These are phyloP conservation scores for Orchesella cincta DNA, from an alignment of 1,140 invertebrate genomes.

Conservation along the genomic window DNA sequence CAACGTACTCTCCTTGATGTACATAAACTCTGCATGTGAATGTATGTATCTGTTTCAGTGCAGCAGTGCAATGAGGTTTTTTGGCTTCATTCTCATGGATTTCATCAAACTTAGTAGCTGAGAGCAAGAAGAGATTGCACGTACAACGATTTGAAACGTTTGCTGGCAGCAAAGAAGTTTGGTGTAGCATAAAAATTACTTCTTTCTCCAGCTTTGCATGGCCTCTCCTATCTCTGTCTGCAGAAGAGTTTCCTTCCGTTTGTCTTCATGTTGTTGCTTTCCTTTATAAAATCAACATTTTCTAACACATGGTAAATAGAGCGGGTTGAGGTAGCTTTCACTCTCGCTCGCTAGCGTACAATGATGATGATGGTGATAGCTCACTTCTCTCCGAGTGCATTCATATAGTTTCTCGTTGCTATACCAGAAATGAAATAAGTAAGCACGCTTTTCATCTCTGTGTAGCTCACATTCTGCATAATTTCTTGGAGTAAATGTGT, in stretches of 20 bases:
- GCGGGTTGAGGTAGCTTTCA: no score
- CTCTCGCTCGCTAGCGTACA: not conserved
- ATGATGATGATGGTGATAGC: no score
- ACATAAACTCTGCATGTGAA: no score
- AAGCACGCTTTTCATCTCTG: no score
- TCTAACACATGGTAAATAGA: no score
- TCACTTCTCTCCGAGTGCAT: no score
- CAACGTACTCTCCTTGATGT: no score
- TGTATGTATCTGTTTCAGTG: not conserved
- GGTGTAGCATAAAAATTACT: conserved; percentile 16
- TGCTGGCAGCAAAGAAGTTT: conserved; percentile 14
- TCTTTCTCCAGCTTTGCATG: not conserved
- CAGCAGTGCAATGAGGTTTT: not conserved
- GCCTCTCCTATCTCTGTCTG: not conserved
- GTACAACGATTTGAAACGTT: conserved; percentile 1
- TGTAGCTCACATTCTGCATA: no score
- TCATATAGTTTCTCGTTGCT: no score
- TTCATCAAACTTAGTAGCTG: not conserved
- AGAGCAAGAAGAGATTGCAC: not conserved
- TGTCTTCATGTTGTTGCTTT: not conserved
- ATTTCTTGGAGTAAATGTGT: no score
- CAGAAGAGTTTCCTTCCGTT: not conserved
- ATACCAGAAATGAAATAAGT: no score
- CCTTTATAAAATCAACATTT: not conserved
- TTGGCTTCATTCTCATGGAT: conserved; percentile 1